A percentile compares a stretch with the other conserved stretches of the same genome.
phyloP scores from a whole-genome alignment of 2,113 vertebrate genomes.

The Platycercus adscitus region DNA sequence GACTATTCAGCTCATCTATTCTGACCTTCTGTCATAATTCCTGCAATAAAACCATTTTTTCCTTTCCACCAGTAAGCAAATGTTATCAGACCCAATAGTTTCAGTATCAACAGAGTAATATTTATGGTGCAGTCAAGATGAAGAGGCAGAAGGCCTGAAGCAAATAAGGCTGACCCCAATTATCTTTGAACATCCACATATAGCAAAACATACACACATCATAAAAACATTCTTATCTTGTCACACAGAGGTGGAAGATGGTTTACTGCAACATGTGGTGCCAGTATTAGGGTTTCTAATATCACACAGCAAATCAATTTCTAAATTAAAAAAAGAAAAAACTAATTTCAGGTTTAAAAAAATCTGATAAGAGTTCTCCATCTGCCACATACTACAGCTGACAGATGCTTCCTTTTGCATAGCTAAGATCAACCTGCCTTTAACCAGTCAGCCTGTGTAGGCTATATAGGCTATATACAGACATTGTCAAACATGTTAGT shows the following conservation, averaged over 20 bases:
- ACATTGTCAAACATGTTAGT: conserved; percentile 46
- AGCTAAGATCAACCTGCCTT: conserved; percentile 66
- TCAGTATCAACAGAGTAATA: not conserved
- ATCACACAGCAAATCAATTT: conserved; percentile 36
- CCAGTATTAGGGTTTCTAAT: conserved; percentile 39
- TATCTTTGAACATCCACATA: conserved; percentile 2
- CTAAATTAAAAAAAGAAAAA: conserved; percentile 43
- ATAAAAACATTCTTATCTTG: conserved; percentile 20
- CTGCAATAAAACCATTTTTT: not conserved
- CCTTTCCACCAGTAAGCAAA: not conserved
- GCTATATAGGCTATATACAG: not conserved
- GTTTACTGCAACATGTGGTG: not conserved
- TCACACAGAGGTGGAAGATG: not conserved
- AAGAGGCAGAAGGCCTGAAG: not conserved
- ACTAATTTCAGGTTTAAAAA: conserved; percentile 53
- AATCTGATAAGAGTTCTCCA: conserved; percentile 64
- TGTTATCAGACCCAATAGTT: not conserved
- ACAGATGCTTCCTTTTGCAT: conserved; percentile 54
- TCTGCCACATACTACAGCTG: conserved; percentile 12
- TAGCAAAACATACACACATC: not conserved
- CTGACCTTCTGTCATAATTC: not conserved
- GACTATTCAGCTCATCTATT: not conserved
- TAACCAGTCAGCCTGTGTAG: not conserved
- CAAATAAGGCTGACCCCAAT: not conserved
- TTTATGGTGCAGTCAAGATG: not conserved